A percentile compares a stretch with the other conserved stretches of the same genome.
Evolutionary conservation across 2,113 vertebrate species (phyloP).

Genomic region (Leptocoma aspasia): DNA sequence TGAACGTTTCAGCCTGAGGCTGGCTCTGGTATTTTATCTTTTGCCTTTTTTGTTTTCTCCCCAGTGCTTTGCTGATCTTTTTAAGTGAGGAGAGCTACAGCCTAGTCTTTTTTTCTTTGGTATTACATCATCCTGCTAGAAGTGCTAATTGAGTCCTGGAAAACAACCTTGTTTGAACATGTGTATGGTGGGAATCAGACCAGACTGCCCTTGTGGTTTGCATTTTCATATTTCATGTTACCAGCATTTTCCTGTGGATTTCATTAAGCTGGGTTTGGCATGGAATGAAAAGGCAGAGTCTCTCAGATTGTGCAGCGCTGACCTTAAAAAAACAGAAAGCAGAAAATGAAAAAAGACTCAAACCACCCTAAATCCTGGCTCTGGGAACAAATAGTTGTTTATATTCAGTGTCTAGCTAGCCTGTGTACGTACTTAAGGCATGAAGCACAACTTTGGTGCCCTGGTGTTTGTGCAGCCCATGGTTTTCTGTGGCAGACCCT

Average conservation of each 20-base stretch:
- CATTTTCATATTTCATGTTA: conserved; percentile 41
- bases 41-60: neutral
- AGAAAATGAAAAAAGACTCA: neutral
- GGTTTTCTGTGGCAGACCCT: neutral
- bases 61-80: neutral
- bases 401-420: neutral
- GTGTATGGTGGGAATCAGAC: conserved; percentile 21
- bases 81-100: neutral
- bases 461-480: neutral
- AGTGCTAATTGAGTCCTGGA: conserved; percentile 27
- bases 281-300: conserved; percentile 28
- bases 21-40: neutral
- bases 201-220: conserved; percentile 41
- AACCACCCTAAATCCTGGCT: neutral
- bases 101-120: neutral
- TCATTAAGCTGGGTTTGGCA: conserved; percentile 33
- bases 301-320: neutral
- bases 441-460: neutral
- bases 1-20: neutral
- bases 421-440: rapidly evolving
- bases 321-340: neutral
- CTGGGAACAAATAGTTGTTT: neutral
- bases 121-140: conserved; percentile 6
- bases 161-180: conserved; percentile 37
- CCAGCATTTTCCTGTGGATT: conserved; percentile 54